Percentiles rank a stretch among this genome's conserved stretches.
Evolutionary conservation across 2,888 invertebrate genomes (phyloP).

Genomic region (Taphrorychus bicolor): DNA sequence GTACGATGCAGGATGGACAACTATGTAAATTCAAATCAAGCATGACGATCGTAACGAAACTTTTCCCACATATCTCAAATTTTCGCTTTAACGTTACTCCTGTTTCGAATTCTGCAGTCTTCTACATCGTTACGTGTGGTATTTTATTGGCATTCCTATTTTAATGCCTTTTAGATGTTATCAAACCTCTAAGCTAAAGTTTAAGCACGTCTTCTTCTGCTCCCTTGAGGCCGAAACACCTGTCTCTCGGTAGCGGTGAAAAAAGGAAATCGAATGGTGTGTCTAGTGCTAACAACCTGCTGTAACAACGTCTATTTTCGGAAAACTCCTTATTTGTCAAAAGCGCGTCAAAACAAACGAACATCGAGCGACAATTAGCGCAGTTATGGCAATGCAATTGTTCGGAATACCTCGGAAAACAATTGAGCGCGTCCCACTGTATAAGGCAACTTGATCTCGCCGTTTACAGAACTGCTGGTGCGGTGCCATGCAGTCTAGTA

Average conservation of each 20-base stretch:
- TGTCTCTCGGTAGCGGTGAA: not conserved
- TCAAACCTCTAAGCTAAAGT: too few relatives aligned
- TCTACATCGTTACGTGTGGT: too few relatives aligned
- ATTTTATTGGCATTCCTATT: too few relatives aligned
- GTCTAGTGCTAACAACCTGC: constrained; percentile 25
- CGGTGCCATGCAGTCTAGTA: constrained; percentile 58
- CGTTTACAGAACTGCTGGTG: constrained; percentile 48
- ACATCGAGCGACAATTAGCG: constrained; percentile 23
- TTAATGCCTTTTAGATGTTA: too few relatives aligned
- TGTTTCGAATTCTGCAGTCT: too few relatives aligned
- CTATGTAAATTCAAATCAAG: too few relatives aligned
- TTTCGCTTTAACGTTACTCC: too few relatives aligned
- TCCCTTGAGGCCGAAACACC: not conserved
- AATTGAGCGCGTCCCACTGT: constrained; percentile 44
- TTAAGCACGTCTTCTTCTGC: not conserved
- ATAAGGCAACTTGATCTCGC: constrained; percentile 55
- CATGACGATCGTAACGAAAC: too few relatives aligned
- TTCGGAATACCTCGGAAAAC: constrained; percentile 41
- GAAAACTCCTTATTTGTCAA: constrained; percentile 26
- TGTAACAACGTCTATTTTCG: constrained; percentile 25
- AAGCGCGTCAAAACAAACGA: constrained; percentile 34
- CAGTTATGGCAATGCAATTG: constrained; percentile 31
- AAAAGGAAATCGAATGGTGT: constrained; percentile 17
- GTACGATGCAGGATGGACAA: too few relatives aligned
- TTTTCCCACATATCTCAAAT: too few relatives aligned